Percentiles rank a stretch among this genome's conserved stretches.
Evolutionary conservation across 2,888 invertebrate genomes (phyloP).

Genomic region (Anoncus sp.): DNA sequence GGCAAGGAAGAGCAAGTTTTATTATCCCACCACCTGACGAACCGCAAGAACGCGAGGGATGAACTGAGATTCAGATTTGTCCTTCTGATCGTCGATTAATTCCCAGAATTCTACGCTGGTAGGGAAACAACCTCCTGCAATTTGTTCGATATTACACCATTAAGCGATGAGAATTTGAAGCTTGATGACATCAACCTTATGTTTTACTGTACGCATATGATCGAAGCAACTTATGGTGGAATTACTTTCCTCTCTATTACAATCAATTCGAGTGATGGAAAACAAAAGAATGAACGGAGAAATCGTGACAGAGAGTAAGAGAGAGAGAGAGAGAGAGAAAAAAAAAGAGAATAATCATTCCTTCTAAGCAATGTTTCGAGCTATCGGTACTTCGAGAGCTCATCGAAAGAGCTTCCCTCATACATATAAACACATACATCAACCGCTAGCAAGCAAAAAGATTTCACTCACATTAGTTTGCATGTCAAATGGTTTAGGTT

Average conservation of each 20-base stretch:
- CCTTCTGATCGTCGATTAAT: neutral
- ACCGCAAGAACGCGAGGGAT: too few relatives aligned
- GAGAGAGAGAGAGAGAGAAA: neutral
- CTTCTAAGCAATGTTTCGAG: slow-evolving; percentile 4
- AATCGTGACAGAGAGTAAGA: too few relatives aligned
- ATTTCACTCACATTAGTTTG: neutral
- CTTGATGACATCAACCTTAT: neutral
- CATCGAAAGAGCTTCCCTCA: neutral
- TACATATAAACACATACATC: neutral
- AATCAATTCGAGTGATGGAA: neutral
- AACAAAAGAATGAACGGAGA: neutral
- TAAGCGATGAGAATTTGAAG: neutral
- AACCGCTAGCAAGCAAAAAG: neutral
- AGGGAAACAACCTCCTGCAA: neutral
- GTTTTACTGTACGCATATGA: neutral
- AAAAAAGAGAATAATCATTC: neutral
- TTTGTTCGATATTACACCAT: neutral
- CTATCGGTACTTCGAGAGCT: slow-evolving; percentile 37
- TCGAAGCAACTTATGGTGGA: neutral
- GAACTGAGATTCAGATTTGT: neutral
- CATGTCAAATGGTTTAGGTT: neutral
- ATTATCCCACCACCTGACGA: too few relatives aligned
- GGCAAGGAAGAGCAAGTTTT: neutral
- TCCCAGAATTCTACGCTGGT: neutral
- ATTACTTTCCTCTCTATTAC: neutral